Evolutionary conservation across 1,140 invertebrate species (phyloP).

Genomic region (Dolichoris vasculosae): DNA sequence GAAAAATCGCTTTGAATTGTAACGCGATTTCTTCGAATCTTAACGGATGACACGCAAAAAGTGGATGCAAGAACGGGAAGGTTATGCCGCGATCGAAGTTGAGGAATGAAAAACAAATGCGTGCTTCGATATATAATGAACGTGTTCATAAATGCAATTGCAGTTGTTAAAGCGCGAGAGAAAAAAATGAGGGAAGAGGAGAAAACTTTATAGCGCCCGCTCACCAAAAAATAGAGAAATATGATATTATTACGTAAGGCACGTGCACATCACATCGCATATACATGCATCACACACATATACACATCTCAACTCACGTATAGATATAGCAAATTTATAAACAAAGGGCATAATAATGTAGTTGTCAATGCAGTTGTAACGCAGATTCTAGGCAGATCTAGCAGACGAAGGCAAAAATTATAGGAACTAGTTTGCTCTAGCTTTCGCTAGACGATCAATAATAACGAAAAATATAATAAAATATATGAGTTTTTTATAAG

Average conservation of each 20-base stretch:
- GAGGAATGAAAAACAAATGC: background rate
- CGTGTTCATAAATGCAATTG: background rate
- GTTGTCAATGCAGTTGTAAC: slow-evolving; percentile 32
- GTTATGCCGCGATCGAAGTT: background rate
- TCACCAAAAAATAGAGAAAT: slow-evolving; percentile 7
- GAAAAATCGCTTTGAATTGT: background rate
- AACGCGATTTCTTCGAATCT: background rate
- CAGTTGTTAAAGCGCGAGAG: background rate
- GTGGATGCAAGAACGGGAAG: background rate
- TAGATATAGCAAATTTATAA: slow-evolving; percentile 25
- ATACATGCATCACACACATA: slow-evolving; percentile 1
- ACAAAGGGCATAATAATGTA: slow-evolving; percentile 22
- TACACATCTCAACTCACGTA: background rate
- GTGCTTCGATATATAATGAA: background rate
- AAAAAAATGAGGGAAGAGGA: background rate
- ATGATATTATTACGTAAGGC: slow-evolving; percentile 37
- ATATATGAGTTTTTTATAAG: background rate
- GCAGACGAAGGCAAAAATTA: background rate
- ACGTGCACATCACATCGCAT: slow-evolving; percentile 37
- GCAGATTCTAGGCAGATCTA: background rate
- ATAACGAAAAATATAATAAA: background rate
- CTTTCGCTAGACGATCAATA: slow-evolving; percentile 11
- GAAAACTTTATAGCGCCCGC: background rate
- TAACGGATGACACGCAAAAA: background rate
- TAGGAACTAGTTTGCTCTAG: background rate